phyloP scores from a whole-genome alignment of 2,888 invertebrate species.

The Callosobruchus maculatus region DNA sequence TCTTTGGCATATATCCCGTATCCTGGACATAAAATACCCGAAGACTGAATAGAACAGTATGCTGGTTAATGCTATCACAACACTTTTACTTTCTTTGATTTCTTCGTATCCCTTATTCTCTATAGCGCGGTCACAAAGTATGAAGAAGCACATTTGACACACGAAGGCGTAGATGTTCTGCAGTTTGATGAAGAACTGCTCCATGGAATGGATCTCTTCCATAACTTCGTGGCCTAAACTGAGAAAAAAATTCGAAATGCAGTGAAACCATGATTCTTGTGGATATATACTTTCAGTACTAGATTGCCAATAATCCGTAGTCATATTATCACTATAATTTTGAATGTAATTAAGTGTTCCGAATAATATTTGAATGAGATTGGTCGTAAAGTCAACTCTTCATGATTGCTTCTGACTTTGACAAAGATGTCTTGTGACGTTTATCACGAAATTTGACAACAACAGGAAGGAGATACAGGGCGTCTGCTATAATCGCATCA shows the following conservation, averaged over 20 bases:
- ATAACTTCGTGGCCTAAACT: conserved; percentile 24
- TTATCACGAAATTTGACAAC: too few relatives aligned
- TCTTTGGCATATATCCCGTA: conserved; percentile 36
- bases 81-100: conserved; percentile 29
- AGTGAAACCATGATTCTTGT: conserved; percentile 24
- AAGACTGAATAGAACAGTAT: conserved; percentile 45
- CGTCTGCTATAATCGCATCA: too few relatives aligned
- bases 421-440: neutral
- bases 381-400: neutral
- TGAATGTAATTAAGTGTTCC: neutral
- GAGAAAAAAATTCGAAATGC: conserved; percentile 17
- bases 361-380: neutral
- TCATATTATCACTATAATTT: neutral
- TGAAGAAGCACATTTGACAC: conserved; percentile 38
- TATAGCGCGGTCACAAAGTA: neutral
- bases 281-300: neutral
- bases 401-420: neutral
- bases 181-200: conserved; percentile 41
- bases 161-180: conserved; percentile 40
- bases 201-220: conserved; percentile 40
- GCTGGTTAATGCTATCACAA: conserved; percentile 42
- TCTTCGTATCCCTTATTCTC: conserved; percentile 16
- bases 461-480: too few relatives aligned
- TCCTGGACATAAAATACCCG: conserved; percentile 42
- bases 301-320: neutral